Evolutionary conservation across 2,113 vertebrate genomes (phyloP).

Genomic region (Galeopterus variegatus): DNA sequence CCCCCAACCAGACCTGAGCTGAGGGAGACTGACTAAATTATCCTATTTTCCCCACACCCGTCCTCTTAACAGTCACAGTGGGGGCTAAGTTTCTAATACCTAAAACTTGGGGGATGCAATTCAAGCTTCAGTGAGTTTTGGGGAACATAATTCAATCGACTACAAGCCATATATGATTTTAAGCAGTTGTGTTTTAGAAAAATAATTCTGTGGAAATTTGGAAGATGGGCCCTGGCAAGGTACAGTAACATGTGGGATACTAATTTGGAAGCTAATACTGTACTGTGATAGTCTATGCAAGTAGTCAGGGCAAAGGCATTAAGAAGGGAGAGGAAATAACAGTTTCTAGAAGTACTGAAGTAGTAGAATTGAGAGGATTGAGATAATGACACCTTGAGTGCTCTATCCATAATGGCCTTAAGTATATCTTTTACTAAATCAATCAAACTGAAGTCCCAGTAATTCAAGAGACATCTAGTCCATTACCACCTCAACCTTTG

Average conservation of each 20-base stretch:
- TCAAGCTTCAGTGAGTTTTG: no score
- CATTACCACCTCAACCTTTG: slow-evolving; percentile 83
- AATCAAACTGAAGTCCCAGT: slow-evolving; percentile 66
- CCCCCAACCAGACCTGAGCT: no score
- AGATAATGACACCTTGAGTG: slow-evolving; percentile 75
- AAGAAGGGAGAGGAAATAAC: slow-evolving; percentile 32
- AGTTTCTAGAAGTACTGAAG: slow-evolving; percentile 41
- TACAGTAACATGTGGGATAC: background rate
- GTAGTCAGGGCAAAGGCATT: background rate
- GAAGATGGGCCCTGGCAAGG: background rate
- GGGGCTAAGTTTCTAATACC: no score
- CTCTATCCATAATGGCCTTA: slow-evolving; percentile 68
- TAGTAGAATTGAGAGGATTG: slow-evolving; percentile 18
- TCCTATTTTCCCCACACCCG: no score
- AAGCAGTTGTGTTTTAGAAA: slow-evolving; percentile 55
- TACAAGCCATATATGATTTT: background rate
- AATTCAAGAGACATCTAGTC: slow-evolving; percentile 76
- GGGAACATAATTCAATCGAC: no score
- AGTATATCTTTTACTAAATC: slow-evolving; percentile 81
- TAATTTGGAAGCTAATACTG: slow-evolving; percentile 37
- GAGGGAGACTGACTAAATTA: no score
- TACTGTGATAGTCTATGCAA: slow-evolving; percentile 9
- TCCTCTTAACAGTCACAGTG: no score
- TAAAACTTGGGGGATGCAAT: no score
- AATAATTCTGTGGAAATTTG: slow-evolving; percentile 12